phyloP scores from a whole-genome alignment of 2,113 vertebrate species.

The Beaufortia kweichowensis region DNA sequence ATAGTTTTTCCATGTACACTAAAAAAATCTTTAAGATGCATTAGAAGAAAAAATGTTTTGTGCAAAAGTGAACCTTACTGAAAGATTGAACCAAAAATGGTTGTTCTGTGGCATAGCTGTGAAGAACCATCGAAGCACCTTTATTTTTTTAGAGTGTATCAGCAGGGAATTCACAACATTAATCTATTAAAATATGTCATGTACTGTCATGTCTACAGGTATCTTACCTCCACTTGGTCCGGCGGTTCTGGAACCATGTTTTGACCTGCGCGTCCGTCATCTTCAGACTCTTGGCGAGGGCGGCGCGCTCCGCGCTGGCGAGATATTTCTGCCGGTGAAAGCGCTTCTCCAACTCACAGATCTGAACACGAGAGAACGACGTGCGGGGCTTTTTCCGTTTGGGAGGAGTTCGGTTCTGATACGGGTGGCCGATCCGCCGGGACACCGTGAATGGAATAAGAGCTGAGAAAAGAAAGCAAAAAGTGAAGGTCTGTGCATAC shows the following conservation, averaged over 20 bases:
- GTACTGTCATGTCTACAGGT: too few relatives aligned
- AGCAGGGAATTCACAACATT: too few relatives aligned
- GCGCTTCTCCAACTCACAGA: conserved; percentile 96
- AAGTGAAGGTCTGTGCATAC: neutral
- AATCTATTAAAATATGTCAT: too few relatives aligned
- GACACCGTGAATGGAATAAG: conserved; percentile 95
- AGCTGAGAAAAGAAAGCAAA: conserved; percentile 71
- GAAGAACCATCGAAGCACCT: too few relatives aligned
- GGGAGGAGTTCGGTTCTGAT: conserved; percentile 84
- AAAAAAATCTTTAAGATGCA: too few relatives aligned
- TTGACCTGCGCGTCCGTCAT: conserved; percentile 98
- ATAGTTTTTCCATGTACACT: too few relatives aligned
- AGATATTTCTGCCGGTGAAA: conserved; percentile 98
- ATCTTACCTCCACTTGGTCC: conserved; percentile 87
- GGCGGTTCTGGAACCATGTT: conserved; percentile 81
- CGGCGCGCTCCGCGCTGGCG: conserved; percentile 91
- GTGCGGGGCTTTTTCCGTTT: conserved; percentile 98
- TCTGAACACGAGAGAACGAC: conserved; percentile 95
- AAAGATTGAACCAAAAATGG: too few relatives aligned
- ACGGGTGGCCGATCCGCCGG: conserved; percentile 94
- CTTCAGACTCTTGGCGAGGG: conserved; percentile 93
- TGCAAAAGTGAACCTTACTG: too few relatives aligned
- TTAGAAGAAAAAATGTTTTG: too few relatives aligned
- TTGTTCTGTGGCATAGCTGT: too few relatives aligned
- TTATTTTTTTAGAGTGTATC: too few relatives aligned